Conservation (phyloP, 1,140 invertebrate species). For the Eufriesea mexicana region DNA sequence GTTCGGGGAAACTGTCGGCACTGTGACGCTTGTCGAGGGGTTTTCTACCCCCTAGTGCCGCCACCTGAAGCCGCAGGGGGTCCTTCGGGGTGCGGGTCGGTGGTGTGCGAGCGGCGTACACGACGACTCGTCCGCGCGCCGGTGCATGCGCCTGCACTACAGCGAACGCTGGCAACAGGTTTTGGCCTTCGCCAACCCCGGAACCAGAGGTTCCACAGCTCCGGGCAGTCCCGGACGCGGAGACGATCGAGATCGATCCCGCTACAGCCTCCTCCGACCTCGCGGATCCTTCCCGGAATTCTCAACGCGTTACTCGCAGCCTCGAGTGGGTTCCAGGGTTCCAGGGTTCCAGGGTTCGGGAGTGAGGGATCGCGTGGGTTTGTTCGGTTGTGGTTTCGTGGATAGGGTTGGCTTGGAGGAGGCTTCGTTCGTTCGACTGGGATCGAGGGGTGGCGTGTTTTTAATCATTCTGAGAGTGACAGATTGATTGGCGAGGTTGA, state of each 20-base stretch:
- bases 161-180: slow-evolving; percentile 69
- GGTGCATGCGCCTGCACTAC: slow-evolving; percentile 67
- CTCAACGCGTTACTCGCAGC: no score
- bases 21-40: slow-evolving; percentile 72
- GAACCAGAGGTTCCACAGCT: background rate
- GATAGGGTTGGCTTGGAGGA: no score
- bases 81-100: slow-evolving; percentile 63
- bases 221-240: slow-evolving; percentile 17
- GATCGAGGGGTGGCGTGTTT: no score
- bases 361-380: no score
- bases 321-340: no score
- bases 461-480: no score
- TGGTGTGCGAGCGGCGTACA: slow-evolving; percentile 23
- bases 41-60: slow-evolving; percentile 72
- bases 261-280: no score
- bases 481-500: no score
- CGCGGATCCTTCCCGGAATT: no score
- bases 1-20: slow-evolving; percentile 73
- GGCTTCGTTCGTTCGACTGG: no score
- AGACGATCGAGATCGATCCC: slow-evolving; percentile 49
- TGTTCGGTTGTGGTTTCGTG: no score
- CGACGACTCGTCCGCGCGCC: slow-evolving; percentile 43
- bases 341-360: no score
- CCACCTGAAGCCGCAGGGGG: slow-evolving; percentile 72
- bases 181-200: slow-evolving; percentile 56